Evolutionary conservation across 2,113 vertebrate species (phyloP).

Genomic region (Aramus guarauna): DNA sequence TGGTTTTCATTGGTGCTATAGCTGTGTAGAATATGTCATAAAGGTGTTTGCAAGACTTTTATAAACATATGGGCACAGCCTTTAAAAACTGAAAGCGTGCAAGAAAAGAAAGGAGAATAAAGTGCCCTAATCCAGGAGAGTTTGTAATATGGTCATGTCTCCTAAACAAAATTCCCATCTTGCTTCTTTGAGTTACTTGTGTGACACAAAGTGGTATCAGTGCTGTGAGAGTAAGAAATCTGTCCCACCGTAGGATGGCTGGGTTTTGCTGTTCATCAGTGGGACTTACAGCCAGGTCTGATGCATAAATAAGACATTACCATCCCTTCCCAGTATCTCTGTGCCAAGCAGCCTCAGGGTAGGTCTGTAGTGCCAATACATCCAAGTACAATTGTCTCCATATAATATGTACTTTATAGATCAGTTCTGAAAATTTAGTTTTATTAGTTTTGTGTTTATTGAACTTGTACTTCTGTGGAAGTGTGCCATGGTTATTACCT

Average conservation of each 20-base stretch:
- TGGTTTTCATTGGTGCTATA: neutral
- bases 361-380: neutral
- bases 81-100: neutral
- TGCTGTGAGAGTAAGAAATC: neutral
- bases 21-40: neutral
- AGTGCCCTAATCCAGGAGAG: neutral
- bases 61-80: neutral
- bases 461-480: neutral
- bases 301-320: neutral
- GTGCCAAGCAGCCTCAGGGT: neutral
- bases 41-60: neutral
- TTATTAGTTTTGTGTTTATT: neutral
- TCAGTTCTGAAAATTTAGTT: neutral
- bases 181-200: neutral
- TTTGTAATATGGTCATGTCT: neutral
- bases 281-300: neutral
- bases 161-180: neutral
- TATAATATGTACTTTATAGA: neutral
- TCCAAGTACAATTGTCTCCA: neutral
- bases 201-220: neutral
- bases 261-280: neutral
- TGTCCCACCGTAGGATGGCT: neutral
- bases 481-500: neutral
- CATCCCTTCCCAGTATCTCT: neutral
- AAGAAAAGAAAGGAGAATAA: neutral